Conservation (phyloP, 2,797 vertebrate species). For the Leptoclinus maculatus region DNA sequence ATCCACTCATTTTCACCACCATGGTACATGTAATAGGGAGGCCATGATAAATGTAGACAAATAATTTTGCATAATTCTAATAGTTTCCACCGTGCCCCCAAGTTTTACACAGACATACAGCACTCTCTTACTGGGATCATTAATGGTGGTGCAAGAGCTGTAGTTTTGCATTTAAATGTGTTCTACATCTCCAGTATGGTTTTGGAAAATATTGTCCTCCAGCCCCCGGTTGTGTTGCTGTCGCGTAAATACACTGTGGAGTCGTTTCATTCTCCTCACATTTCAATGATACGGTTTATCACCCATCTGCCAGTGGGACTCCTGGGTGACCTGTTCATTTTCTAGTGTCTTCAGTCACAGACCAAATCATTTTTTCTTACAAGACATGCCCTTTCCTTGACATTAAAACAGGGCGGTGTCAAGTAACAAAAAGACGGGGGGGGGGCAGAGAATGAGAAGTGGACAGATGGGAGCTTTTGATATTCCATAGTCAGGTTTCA, state of each 20-base stretch:
- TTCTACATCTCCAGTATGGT: not conserved
- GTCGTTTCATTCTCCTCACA: constrained; percentile 56
- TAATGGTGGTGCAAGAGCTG: not conserved
- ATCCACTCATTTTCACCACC: constrained; percentile 5
- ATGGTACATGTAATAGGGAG: constrained; percentile 16
- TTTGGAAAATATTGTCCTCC: constrained; percentile 19
- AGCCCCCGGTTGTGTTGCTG: not conserved
- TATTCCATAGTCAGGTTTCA: constrained; percentile 58
- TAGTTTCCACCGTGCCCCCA: not conserved
- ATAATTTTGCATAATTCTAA: constrained; percentile 6
- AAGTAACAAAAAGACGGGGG: constrained; percentile 19
- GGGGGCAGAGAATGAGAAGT: constrained; percentile 20
- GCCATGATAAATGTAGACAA: constrained; percentile 9
- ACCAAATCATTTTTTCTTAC: constrained; percentile 50
- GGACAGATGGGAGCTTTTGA: constrained; percentile 73
- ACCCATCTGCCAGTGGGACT: constrained; percentile 50
- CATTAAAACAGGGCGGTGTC: constrained; percentile 33
- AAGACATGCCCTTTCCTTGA: constrained; percentile 59
- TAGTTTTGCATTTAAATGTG: constrained; percentile 35
- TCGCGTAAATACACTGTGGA: constrained; percentile 11
- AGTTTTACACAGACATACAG: constrained; percentile 19
- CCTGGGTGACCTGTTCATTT: constrained; percentile 53
- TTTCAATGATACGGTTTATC: constrained; percentile 71
- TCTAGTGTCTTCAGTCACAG: constrained; percentile 42
- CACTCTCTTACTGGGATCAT: constrained; percentile 5